Conservation (phyloP, 2,113 vertebrate species). For the Kobus ellipsiprymnus region DNA sequence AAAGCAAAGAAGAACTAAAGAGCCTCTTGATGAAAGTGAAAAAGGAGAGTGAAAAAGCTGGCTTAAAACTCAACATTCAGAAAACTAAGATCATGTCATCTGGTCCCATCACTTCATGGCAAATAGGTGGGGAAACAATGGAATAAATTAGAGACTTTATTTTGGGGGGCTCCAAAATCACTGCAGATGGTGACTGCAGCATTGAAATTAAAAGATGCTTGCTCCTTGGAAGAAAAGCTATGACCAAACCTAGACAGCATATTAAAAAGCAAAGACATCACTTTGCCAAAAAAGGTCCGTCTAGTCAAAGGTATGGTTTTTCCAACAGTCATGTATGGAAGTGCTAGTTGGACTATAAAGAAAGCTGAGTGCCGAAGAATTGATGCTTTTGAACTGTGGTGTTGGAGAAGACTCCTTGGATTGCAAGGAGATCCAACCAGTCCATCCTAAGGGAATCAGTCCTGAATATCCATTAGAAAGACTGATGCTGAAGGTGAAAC, state of each 20-base stretch:
- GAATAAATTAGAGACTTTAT: neutral
- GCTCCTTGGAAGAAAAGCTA: neutral
- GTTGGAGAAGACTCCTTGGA: neutral
- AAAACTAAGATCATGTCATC: neutral
- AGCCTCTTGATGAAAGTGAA: neutral
- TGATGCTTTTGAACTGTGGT: neutral
- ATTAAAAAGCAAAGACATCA: neutral
- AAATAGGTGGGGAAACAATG: neutral
- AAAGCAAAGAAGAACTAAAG: neutral
- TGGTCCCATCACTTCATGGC: neutral
- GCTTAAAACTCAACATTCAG: neutral
- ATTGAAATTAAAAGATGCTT: neutral
- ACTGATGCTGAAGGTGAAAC: neutral
- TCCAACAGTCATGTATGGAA: neutral
- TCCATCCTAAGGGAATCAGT: neutral
- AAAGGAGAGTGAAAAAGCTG: neutral
- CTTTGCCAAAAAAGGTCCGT: fast-evolving
- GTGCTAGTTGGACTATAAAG: neutral
- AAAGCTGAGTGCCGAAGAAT: fast-evolving
- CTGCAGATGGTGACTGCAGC: neutral
- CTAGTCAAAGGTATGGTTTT: neutral
- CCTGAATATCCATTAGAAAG: neutral
- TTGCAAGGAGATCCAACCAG: neutral
- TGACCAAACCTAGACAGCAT: neutral
- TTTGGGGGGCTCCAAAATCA: neutral